A percentile compares a stretch with the other conserved stretches of the same genome.
Evolutionary conservation across 2,888 invertebrate species (phyloP).

Genomic region (Meteorus cinctellus): DNA sequence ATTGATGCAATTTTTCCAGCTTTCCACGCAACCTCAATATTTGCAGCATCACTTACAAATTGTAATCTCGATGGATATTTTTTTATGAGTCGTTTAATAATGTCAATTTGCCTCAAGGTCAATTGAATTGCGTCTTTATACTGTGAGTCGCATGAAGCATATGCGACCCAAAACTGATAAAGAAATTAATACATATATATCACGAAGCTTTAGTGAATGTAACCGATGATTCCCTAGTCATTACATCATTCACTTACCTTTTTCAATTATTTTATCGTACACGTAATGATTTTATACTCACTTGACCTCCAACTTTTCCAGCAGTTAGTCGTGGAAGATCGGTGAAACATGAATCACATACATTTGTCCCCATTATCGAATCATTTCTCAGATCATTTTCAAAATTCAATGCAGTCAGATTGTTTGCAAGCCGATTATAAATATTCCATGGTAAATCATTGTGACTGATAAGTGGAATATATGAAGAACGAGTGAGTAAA

Average conservation of each 20-base stretch:
- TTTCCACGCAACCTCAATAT: slow-evolving; percentile 63
- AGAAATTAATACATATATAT: neutral
- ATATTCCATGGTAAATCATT: slow-evolving; percentile 75
- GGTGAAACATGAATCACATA: slow-evolving; percentile 72
- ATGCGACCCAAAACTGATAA: slow-evolving; percentile 79
- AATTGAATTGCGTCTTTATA: slow-evolving; percentile 76
- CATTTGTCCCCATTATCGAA: slow-evolving; percentile 68
- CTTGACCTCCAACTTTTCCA: slow-evolving; percentile 77
- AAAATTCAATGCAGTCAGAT: slow-evolving; percentile 71
- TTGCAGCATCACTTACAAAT: slow-evolving; percentile 70
- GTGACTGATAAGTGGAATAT: slow-evolving; percentile 69
- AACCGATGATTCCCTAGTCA: too few species aligned
- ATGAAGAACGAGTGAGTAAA: neutral
- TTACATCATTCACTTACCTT: neutral
- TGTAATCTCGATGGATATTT: slow-evolving; percentile 72
- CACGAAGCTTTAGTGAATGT: too few species aligned
- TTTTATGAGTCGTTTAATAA: slow-evolving; percentile 76
- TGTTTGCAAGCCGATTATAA: slow-evolving; percentile 69
- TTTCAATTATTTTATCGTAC: neutral
- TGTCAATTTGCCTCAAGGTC: slow-evolving; percentile 78
- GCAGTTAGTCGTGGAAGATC: slow-evolving; percentile 75
- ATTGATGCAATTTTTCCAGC: slow-evolving; percentile 76
- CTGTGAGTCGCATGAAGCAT: slow-evolving; percentile 75
- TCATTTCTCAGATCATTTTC: slow-evolving; percentile 69
- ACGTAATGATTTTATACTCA: slow-evolving; percentile 56